Conservation (phyloP, 1,140 invertebrate genomes). For the Augochlora pura region DNA sequence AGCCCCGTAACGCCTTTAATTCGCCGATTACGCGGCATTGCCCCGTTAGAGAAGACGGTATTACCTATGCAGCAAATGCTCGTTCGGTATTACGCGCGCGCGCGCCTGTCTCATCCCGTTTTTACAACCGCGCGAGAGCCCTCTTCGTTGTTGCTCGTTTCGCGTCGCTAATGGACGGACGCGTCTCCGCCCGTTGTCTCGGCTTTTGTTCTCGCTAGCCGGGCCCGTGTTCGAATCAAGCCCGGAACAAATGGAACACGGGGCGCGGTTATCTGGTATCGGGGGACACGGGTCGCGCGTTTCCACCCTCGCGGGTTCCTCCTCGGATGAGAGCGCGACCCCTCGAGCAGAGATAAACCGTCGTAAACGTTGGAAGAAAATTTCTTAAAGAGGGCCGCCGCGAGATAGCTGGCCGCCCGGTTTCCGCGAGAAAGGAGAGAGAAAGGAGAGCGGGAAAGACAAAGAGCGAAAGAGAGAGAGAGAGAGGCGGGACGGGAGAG, state of each 20-base stretch:
- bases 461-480: neutral
- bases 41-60: constrained; percentile 73
- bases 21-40: constrained; percentile 77
- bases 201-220: constrained; percentile 8
- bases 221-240: constrained; percentile 2
- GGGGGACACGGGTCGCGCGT: neutral
- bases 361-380: constrained; percentile 32
- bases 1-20: constrained; percentile 72
- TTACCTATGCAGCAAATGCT: constrained; percentile 64
- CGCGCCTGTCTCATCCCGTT: neutral
- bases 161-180: constrained; percentile 25
- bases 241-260: constrained; percentile 26
- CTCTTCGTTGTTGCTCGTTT: neutral
- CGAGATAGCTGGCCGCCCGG: constrained; percentile 11
- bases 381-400: constrained; percentile 31
- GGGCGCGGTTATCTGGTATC: constrained; percentile 35
- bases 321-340: neutral
- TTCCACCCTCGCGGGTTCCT: too few relatives aligned
- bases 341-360: constrained; percentile 23
- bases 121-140: neutral
- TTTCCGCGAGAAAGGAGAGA: neutral
- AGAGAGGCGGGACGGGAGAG: neutral
- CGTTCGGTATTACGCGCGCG: constrained; percentile 10
- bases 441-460: neutral
- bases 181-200: neutral